Evolutionary conservation across 2,113 vertebrate species (phyloP).

Genomic region (Sphaerodactylus townsendi): DNA sequence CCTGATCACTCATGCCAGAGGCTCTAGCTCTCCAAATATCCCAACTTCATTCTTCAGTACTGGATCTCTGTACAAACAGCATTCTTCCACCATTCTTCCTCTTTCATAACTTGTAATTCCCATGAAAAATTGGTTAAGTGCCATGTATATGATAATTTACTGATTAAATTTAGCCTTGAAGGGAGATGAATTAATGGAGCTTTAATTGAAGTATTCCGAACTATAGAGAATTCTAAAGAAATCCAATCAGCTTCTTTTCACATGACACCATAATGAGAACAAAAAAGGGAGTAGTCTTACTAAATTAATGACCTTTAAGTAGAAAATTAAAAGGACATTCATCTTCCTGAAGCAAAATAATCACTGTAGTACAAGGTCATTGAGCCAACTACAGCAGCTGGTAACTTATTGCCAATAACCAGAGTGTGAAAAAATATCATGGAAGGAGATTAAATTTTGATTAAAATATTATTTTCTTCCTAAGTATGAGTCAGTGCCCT

Average conservation of each 20-base stretch:
- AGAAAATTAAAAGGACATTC: conserved; percentile 24
- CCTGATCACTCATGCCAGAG: not conserved
- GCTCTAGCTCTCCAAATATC: not conserved
- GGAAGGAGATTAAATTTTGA: not conserved
- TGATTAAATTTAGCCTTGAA: conserved; percentile 27
- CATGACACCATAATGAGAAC: not conserved
- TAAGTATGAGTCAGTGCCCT: not conserved
- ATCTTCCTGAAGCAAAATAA: not conserved
- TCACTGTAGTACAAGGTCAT: not conserved
- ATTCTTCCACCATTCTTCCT: not conserved
- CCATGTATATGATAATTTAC: not conserved
- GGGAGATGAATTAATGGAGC: conserved; percentile 8
- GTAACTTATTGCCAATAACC: conserved; percentile 15
- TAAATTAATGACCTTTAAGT: conserved; percentile 24
- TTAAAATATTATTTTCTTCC: not conserved
- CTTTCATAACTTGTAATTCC: not conserved
- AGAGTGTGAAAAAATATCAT: not conserved
- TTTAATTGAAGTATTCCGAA: conserved; percentile 16
- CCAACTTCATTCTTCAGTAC: not conserved
- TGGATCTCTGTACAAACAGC: not conserved
- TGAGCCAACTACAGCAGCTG: conserved; percentile 1
- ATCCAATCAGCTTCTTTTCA: conserved; percentile 1
- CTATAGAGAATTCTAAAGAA: conserved; percentile 15
- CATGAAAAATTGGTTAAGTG: conserved; percentile 7
- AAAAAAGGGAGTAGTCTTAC: not conserved